Conservation (phyloP, 2,888 invertebrate genomes). For the Coenonympha arcania region DNA sequence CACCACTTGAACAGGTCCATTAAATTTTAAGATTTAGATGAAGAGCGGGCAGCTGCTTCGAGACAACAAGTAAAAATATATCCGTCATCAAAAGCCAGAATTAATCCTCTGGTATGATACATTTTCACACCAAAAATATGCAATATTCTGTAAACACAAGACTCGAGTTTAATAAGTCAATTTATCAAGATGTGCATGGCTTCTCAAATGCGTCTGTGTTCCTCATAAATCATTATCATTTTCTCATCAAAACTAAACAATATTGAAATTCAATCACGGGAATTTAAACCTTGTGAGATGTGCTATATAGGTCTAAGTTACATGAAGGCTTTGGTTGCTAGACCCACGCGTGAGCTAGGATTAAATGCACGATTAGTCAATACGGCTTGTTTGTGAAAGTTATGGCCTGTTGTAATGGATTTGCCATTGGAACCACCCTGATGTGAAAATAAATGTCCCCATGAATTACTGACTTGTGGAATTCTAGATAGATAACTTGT, state of each 20-base stretch:
- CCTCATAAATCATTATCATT: constrained; percentile 53
- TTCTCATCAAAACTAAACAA: constrained; percentile 39
- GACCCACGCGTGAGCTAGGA: constrained; percentile 25
- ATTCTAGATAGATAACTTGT: constrained; percentile 1
- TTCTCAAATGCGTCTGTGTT: constrained; percentile 42
- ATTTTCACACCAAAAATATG: constrained; percentile 6
- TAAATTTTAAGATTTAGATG: constrained; percentile 23
- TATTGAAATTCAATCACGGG: constrained; percentile 14
- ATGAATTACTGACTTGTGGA: constrained; percentile 5
- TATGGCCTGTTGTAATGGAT: constrained; percentile 25
- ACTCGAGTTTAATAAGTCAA: constrained; percentile 29
- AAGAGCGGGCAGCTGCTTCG: constrained; percentile 19
- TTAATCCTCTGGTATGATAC: constrained; percentile 8
- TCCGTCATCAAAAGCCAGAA: constrained; percentile 13
- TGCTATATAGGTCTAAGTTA: constrained; percentile 30
- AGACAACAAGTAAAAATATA: constrained; percentile 17
- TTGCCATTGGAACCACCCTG: constrained; percentile 19
- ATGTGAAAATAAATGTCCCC: constrained; percentile 16
- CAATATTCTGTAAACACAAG: not conserved
- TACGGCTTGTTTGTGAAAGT: constrained; percentile 32
- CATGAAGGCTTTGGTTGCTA: constrained; percentile 8
- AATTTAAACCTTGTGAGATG: constrained; percentile 27
- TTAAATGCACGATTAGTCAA: constrained; percentile 39
- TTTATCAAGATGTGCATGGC: constrained; percentile 45
- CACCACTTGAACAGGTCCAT: constrained; percentile 20